A percentile compares a stretch with the other conserved stretches of the same genome.
These are phyloP conservation scores for Tridacna crocea DNA, from an alignment of 2,888 invertebrate species.

Conservation along the genomic window DNA sequence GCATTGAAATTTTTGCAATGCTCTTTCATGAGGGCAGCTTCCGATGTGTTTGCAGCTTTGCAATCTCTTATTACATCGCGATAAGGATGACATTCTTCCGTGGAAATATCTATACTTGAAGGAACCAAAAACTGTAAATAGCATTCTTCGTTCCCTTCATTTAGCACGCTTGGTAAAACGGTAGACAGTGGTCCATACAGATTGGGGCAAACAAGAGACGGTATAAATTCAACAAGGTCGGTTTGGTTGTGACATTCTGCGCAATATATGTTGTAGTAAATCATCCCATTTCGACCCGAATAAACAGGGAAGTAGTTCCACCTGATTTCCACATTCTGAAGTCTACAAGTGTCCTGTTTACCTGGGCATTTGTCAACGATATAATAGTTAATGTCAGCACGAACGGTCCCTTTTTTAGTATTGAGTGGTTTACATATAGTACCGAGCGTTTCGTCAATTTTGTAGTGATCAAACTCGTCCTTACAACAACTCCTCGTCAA, in stretches of 20 bases:
- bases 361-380: background rate
- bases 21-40: background rate
- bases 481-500: background rate
- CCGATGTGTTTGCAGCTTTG: background rate
- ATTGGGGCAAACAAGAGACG: background rate
- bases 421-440: conserved; percentile 1
- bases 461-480: background rate
- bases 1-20: background rate
- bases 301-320: background rate
- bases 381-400: background rate
- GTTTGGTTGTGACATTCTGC: conserved; percentile 7
- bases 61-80: background rate
- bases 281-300: background rate
- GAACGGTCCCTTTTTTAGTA: too few species aligned
- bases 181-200: background rate
- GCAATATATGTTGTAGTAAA: background rate
- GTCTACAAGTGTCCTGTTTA: background rate
- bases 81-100: background rate
- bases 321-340: background rate
- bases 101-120: background rate
- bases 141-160: background rate
- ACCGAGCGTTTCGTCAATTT: background rate
- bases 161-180: background rate
- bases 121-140: background rate
- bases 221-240: background rate